These are phyloP conservation scores for Gymnothorax javanicus DNA, from an alignment of 2,797 vertebrate species.

Conservation along the genomic window DNA sequence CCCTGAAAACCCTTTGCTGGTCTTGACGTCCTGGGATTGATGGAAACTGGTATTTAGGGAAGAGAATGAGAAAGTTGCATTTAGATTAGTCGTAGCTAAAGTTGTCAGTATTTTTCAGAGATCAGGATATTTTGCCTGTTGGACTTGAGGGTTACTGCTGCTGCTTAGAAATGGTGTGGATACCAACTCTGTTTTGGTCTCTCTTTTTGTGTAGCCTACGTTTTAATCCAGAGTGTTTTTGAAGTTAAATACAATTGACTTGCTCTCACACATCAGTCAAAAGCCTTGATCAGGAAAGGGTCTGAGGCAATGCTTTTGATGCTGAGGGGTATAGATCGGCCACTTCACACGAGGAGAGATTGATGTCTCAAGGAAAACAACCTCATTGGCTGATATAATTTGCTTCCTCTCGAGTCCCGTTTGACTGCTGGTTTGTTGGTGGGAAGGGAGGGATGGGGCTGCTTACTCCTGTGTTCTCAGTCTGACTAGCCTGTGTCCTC, in stretches of 20 bases:
- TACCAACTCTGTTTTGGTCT: background rate
- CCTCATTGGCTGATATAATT: background rate
- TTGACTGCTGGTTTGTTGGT: background rate
- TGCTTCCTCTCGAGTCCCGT: background rate
- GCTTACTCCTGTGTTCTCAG: background rate
- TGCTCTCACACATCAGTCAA: background rate
- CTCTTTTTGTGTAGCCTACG: background rate
- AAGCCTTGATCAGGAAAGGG: background rate
- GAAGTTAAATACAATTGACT: background rate
- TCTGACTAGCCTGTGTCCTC: background rate
- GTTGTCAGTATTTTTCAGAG: conserved; percentile 28
- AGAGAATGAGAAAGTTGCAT: background rate
- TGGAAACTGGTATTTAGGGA: background rate
- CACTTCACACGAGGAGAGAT: background rate
- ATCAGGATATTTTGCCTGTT: background rate
- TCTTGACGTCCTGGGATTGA: too few relatives aligned
- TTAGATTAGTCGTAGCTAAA: background rate
- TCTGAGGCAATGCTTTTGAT: background rate
- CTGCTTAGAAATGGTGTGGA: background rate
- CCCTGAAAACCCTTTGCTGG: too few relatives aligned
- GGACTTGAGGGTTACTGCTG: background rate
- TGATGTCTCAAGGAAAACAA: background rate
- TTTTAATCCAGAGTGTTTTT: background rate
- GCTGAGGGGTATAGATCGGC: background rate
- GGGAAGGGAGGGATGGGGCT: background rate